These are phyloP conservation scores for Lepidurus apus DNA, from an alignment of 1,140 invertebrate species.

Conservation along the genomic window DNA sequence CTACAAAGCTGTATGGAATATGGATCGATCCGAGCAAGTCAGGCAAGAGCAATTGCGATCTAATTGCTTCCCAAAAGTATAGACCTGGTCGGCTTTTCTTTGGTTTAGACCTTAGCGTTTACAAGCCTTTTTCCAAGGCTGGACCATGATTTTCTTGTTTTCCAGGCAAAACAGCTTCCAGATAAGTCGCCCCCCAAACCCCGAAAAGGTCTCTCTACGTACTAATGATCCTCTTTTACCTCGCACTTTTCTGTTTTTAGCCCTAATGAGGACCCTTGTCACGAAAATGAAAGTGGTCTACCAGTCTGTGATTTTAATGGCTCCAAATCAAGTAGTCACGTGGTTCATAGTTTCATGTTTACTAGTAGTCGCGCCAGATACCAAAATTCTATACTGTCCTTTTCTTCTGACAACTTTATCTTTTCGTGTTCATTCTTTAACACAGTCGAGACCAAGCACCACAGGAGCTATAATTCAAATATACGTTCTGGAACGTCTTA, in stretches of 20 bases:
- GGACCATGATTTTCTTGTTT: conserved; percentile 8
- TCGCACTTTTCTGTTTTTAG: background rate
- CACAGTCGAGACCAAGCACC: background rate
- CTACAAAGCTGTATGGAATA: background rate
- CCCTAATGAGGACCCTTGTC: background rate
- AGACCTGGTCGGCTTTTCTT: background rate
- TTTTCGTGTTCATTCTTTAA: background rate
- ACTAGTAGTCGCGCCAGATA: background rate
- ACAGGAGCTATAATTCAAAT: conserved; percentile 22
- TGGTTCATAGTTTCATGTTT: background rate
- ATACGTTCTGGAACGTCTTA: background rate
- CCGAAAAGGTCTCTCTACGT: background rate
- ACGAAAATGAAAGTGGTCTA: background rate
- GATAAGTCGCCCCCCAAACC: conserved; percentile 5
- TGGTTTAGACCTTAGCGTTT: background rate
- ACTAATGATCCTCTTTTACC: background rate
- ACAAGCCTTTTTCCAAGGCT: conserved; percentile 9
- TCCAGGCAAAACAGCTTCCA: background rate
- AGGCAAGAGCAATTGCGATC: background rate
- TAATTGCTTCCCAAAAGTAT: background rate
- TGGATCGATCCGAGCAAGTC: conserved; percentile 8
- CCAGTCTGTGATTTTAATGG: background rate
- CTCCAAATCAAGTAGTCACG: background rate
- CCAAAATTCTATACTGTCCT: background rate
- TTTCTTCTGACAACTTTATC: background rate